Evolutionary conservation across 2,888 invertebrate species (phyloP).

Genomic region (Pammene aurita): DNA sequence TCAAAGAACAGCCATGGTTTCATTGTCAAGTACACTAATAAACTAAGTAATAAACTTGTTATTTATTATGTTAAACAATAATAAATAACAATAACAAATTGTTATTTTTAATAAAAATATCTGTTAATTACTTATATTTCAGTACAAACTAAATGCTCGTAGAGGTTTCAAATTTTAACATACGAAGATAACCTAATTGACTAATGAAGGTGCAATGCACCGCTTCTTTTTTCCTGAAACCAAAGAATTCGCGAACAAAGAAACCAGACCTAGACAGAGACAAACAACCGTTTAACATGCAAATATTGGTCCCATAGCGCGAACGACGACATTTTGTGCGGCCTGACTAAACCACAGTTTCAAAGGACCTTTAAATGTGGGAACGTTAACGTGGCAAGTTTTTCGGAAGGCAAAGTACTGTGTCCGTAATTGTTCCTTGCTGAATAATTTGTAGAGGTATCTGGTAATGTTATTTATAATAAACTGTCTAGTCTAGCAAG

Average conservation of each 20-base stretch:
- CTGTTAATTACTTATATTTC: too few species aligned
- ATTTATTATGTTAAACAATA: too few species aligned
- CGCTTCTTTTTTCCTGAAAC: constrained; percentile 14
- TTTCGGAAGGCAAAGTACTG: background rate
- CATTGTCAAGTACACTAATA: too few species aligned
- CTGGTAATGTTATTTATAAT: constrained; percentile 7
- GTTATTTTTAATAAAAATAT: too few species aligned
- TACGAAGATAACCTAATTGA: too few species aligned
- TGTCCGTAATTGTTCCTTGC: background rate
- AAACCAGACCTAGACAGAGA: constrained; percentile 34
- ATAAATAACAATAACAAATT: too few species aligned
- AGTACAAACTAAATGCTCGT: too few species aligned
- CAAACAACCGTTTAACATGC: constrained; percentile 41
- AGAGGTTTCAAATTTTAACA: too few species aligned
- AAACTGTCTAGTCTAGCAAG: background rate
- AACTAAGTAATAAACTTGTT: too few species aligned
- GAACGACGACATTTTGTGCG: constrained; percentile 28
- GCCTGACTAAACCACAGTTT: constrained; percentile 21
- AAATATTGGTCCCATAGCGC: constrained; percentile 37
- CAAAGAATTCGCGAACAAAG: constrained; percentile 38
- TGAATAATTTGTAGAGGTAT: constrained; percentile 6
- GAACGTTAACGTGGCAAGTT: background rate
- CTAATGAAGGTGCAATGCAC: constrained; percentile 24
- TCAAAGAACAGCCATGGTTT: too few species aligned
- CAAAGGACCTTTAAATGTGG: background rate